Base-by-base conservation (phyloP, 2,888 invertebrate genomes). In the Tenthredo mesomela region DNA sequence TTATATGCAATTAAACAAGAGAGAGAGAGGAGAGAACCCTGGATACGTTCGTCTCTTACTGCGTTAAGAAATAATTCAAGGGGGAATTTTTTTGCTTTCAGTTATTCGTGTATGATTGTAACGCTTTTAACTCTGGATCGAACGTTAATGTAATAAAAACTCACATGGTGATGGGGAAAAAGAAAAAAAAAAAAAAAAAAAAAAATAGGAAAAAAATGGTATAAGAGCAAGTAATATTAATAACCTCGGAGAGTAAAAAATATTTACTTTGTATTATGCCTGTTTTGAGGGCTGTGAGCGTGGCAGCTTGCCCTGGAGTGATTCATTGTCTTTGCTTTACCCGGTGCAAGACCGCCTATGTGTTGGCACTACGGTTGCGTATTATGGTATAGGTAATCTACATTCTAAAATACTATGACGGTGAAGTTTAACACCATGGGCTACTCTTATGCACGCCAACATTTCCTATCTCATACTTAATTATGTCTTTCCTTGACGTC, bases 241-340 rank as follows among this genome's bases (percentile, higher is more conserved):
- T 93, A 93, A 93, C 92, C 92, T 89, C 90, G 89, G 25, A n/a
- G 89, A 91, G 93, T 93, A 93, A 93, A 93, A 93, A 93, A 93
- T 92, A 92, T 92, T 92, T 91, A 91, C 92, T 90, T 91, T 92
- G 91, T 91, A 92, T 91, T 91, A 91, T 89, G 91, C 91, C 90
- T 91, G 92, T 92, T 91, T 91, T 91, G 91, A 91, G 92, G 91
- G 91, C 91, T 90, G 91, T 90, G 91, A 90, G 91, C 91, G 89
- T 91, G 90, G 92, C 92, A 91, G 90, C 91, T 89, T 90, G 91
- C 80, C 78, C 67, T 21, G 21, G 67, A 82, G 70, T 82, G 82
- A 82, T 82, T 82, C 82, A 82, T 82, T 70, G 82, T 70, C 82
- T 67, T 80, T 80, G 80, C 80, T 80, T 80, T 80, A 80, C 47